Base-by-base conservation (phyloP, 2,113 vertebrate species). In the Alectura lathami region DNA sequence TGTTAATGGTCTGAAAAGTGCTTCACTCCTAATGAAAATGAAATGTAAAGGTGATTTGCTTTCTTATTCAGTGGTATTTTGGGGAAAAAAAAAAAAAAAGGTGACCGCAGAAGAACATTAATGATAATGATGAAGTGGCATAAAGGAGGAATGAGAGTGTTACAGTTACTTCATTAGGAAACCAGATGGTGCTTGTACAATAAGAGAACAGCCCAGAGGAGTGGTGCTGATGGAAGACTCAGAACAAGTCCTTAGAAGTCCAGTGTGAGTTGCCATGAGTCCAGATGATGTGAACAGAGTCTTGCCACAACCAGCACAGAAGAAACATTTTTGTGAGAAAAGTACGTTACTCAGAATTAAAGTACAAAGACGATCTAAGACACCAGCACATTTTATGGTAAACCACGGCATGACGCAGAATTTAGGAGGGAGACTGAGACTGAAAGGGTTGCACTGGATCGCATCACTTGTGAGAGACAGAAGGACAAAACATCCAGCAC, bases 1-100 rank as follows among this genome's bases (percentile, higher is more conserved):
- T 62, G 57, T 88, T 95, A 94, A 94, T 88, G 82, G 45, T 50
- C 85, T 94, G 88, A 75, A 94, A 96, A 95, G 24, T 32, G 63
- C 54, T 88, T 50, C 11, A 20, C 40, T 93, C 21, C 53, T 83
- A n/a, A n/a, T 76, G 67, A 95, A 96, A 96, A 88, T 88, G 27
- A 94, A 91, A 30, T 85, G 54, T 88, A 93, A 85, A 91, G 75
- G 90, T 94, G 70, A 96, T 86, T 88, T 73, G 36, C 72, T 86
- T 89, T 83, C 67, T 89, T 86, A 77, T 43, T 89, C 6, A 1
- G 59, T 45, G 43, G 29, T 48, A 88, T 89, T 93, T 89, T 80
- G n/a, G n/a, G n/a, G 40, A 84, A 32, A 32, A 56, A 62, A 27
- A 62, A 48, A 45, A 60, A 60, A 87, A 94, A 93, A 70, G 57